Evolutionary conservation across 2,888 invertebrate genomes (phyloP), one percentile per base, ranked within the genome.

Genomic region (Auanema freiburgensis): DNA sequence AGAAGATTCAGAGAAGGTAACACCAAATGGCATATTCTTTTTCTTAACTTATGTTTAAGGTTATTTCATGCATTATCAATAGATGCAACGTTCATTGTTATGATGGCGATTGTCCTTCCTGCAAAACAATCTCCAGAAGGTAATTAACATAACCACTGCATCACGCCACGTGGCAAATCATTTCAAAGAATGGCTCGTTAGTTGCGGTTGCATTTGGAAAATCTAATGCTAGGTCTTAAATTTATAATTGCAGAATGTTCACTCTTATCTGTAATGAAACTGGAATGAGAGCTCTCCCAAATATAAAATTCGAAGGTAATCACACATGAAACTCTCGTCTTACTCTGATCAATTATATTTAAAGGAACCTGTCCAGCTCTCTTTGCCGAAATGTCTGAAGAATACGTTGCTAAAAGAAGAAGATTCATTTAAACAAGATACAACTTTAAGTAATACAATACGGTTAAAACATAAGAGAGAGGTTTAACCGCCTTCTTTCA

Each of bases 31-130:
- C n/a, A n/a, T n/a, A n/a, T n/a, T n/a, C n/a, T n/a, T n/a, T n/a
- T n/a, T n/a, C n/a, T n/a, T n/a, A n/a, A n/a, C n/a, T n/a, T 3
- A 33, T 33, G 33, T 54, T 42, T 49, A n/a, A 67, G 61, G 72
- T 67, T 11, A 56, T 75, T 2, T 57, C 67, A 1, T 75, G 75
- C 49, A 70, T 75, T 10, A 72, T 71, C 24, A 59, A 63, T 12
- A 58, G 63, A 33, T 75, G 75, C 60, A 75, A 75, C 54, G 69
- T 75, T 14, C 72, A 73, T 56, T 75, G 75, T 60, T 75, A 75
- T 52, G 72, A 72, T 49, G 75, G 75, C 2, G 75, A 75, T 51
- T 75, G 75, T 52, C 72, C 72, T 40, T 73, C 75, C 8, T 75
- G 75, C 54, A 66, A 65, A 44, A 64, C 65, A 46, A 70, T 75